A percentile compares a stretch with the other conserved stretches of the same genome.
These are phyloP conservation scores for Stegana nigrithorax DNA, from an alignment of 2,888 invertebrate species.

Conservation along the genomic window DNA sequence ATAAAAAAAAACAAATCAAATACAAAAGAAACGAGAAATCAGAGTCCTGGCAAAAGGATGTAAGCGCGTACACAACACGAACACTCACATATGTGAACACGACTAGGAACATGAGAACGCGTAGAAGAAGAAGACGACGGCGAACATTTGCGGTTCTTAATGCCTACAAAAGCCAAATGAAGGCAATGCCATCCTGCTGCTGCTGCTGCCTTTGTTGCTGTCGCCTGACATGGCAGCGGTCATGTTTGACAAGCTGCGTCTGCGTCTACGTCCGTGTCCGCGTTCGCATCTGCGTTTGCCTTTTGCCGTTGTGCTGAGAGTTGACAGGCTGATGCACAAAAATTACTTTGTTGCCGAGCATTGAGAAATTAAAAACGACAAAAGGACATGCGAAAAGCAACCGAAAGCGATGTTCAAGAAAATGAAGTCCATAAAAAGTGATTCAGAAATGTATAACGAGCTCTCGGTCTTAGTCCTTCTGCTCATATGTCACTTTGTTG, in stretches of 20 bases:
- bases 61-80: background rate
- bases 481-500: constrained; percentile 43
- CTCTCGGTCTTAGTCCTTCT: background rate
- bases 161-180: constrained; percentile 28
- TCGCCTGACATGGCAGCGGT: constrained; percentile 33
- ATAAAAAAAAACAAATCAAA: background rate
- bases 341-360: constrained; percentile 5
- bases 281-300: background rate
- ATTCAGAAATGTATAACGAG: background rate
- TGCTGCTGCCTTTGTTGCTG: constrained; percentile 40
- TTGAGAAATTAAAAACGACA: background rate
- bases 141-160: background rate
- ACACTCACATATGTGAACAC: constrained; percentile 1
- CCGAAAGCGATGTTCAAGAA: background rate
- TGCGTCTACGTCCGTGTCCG: background rate
- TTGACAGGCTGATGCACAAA: background rate
- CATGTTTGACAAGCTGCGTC: constrained; percentile 53
- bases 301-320: no score
- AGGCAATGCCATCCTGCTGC: constrained; percentile 25
- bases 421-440: constrained; percentile 3
- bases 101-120: no score
- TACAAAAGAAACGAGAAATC: constrained; percentile 11
- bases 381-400: background rate
- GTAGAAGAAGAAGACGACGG: no score
- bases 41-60: constrained; percentile 6